Evolutionary conservation across 2,888 invertebrate genomes (phyloP).

Genomic region (Aleiodes testaceus): DNA sequence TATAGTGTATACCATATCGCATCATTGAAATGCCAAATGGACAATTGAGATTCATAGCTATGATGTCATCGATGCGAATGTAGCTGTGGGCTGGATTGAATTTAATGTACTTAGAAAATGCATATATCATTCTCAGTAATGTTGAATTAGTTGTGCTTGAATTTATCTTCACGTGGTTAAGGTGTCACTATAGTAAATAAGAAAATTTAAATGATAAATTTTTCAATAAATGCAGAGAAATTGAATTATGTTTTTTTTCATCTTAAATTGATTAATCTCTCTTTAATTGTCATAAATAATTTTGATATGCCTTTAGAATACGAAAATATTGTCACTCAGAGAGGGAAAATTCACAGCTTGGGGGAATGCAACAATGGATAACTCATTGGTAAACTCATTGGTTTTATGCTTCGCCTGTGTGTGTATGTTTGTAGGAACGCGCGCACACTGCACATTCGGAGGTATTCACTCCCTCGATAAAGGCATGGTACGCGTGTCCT

Average conservation of each 20-base stretch:
- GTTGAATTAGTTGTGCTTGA: slow-evolving; percentile 13
- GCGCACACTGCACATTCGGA: slow-evolving; percentile 34
- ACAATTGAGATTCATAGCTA: slow-evolving; percentile 55
- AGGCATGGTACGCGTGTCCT: slow-evolving; percentile 41
- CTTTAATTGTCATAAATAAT: background rate
- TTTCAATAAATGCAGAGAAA: too few relatives aligned
- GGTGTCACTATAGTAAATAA: slow-evolving; percentile 3
- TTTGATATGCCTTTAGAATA: background rate
- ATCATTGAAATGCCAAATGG: slow-evolving; percentile 53
- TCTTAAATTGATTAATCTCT: background rate
- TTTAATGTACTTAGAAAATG: slow-evolving; percentile 28
- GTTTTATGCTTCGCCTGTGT: background rate
- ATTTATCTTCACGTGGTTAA: slow-evolving; percentile 10
- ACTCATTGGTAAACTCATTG: slow-evolving; percentile 13
- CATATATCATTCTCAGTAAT: slow-evolving; percentile 31
- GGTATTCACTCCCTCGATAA: slow-evolving; percentile 41
- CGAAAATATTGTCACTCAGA: slow-evolving; percentile 5
- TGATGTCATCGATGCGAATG: slow-evolving; percentile 52
- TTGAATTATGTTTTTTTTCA: background rate
- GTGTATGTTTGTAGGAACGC: slow-evolving; percentile 15
- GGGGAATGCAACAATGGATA: background rate
- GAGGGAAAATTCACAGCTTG: background rate
- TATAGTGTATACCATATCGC: slow-evolving; percentile 48
- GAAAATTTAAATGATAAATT: background rate
- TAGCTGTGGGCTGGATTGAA: slow-evolving; percentile 32